Base-by-base conservation (phyloP, 2,888 invertebrate species). In the Nymphalis c-album region DNA sequence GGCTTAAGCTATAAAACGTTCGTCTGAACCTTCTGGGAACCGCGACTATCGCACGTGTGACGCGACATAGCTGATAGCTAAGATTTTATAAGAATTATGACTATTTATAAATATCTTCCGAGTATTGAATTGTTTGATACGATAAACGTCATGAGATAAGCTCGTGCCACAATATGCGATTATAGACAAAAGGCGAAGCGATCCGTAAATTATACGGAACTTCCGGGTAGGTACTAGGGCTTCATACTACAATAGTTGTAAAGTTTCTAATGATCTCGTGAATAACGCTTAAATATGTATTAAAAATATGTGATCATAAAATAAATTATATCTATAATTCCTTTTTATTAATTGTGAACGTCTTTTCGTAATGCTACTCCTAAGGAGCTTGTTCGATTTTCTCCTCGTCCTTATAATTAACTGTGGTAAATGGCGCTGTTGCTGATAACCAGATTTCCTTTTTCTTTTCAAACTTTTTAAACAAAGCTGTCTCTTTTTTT, bases 1-100 rank as follows among this genome's bases (percentile, higher is more conserved):
- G 81, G 73, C 77, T 73, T 74, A 74, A 74, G 78, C 80, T 78
- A 81, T 82, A 84, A 84, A 82, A 81, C 80, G 76, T 77, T 79
- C 77, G 76, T 75, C 77, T 77, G 70, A 80, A 79, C 87, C 86
- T 89, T 89, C 89, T 82, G 75, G 77, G 89, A 89, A 89, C 72
- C 78, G 55, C 60, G 55, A 58, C 63, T 64, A 53, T 62, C 35
- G 16, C 60, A 71, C 62, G 70, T 64, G 60, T n/a, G 57, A 71
- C 62, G 70, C 61, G 60, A 69, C 68, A 48, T 35, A 22, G n/a
- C 53, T 55, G 17, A 48, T 35, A 22, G n/a, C 53, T 55, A 26
- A 55, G 53, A 55, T 17, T 40, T 40, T 40, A 31, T 58, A 35
- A 10, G 26, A 64, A 72, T 67, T 70, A 62, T 70, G 51, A 59